Percentiles rank a stretch among this genome's conserved stretches.
Evolutionary conservation across 2,888 invertebrate species (phyloP).

Genomic region (Arge pagana): DNA sequence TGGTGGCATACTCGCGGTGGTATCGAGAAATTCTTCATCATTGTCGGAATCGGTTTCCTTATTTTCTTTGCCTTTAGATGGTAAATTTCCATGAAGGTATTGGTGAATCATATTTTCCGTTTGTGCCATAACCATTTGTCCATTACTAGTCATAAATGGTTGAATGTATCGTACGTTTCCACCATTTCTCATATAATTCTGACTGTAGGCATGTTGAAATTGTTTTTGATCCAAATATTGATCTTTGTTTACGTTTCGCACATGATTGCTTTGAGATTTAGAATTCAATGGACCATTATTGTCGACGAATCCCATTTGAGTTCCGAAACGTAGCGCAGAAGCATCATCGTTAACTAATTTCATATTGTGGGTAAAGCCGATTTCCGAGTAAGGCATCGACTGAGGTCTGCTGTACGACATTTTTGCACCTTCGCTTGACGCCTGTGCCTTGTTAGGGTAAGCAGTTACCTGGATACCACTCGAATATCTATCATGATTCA

Average conservation of each 20-base stretch:
- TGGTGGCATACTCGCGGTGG: constrained; percentile 47
- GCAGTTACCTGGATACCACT: constrained; percentile 28
- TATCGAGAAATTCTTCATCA: constrained; percentile 54
- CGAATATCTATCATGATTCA: constrained; percentile 40
- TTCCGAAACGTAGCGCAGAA: constrained; percentile 1
- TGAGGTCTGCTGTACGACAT: constrained; percentile 30
- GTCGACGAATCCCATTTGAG: constrained; percentile 9
- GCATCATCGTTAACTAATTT: neutral
- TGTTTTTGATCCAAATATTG: neutral
- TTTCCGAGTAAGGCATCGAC: constrained; percentile 27
- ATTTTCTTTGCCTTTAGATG: constrained; percentile 26
- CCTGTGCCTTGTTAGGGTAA: constrained; percentile 1
- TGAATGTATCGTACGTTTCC: neutral
- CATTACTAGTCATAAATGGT: constrained; percentile 37
- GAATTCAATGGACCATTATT: neutral
- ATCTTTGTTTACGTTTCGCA: neutral
- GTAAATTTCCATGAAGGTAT: constrained; percentile 39
- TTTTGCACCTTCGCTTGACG: constrained; percentile 17
- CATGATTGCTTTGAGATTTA: neutral
- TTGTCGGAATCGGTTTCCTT: constrained; percentile 49
- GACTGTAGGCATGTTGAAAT: constrained; percentile 3
- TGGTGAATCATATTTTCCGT: constrained; percentile 47
- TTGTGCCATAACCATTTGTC: constrained; percentile 35
- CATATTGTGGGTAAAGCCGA: constrained; percentile 36
- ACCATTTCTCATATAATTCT: neutral